Base-by-base conservation (phyloP, 2,113 vertebrate species). In the Halcyon senegalensis region DNA sequence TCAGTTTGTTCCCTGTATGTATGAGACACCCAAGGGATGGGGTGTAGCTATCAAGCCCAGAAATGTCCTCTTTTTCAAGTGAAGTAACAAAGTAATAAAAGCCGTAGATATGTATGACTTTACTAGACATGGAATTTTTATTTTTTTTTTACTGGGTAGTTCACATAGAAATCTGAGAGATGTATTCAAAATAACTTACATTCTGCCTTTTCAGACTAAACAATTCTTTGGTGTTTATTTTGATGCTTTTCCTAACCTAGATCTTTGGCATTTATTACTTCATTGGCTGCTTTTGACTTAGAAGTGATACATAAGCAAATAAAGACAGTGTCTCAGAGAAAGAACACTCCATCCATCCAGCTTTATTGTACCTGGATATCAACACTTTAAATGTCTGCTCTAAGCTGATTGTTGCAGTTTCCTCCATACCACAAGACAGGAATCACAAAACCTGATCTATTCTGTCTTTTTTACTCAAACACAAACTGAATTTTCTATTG, bases 201-300 rank as follows among this genome's bases (percentile, higher is more conserved):
- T 80, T 92, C 44, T 90, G 35, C 37, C 35, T 84, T 60, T 64
- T 18, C 17, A 67, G 28, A n/a, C 44, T 37, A 44, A 69, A 41
- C 19, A 44, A 41, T 70, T 33, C 25, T 76, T 87, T 79, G 13
- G 28, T 84, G 9, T 58, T 39, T 59, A 43, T 62, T 63, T 51
- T 60, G 3, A 60, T 62, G 5, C 19, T 62, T 83, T 73, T 75
- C 46, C 68, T 75, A 53, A 46, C 28, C 75, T 66, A 64, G 48
- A 37, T 48, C 12, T 69, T 89, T 89, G 43, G 7, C 18, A 55
- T 80, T 91, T 78, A 10, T 48, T 75, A n/a, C 24, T 48, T 53
- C 18, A 74, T 84, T 76, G 74, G 7, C 33, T 90, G n/a, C n/a
- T 92, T 93, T 74, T 82, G 23, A 30, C 53, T 82, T 68, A 37